Conservation (phyloP, 2,797 vertebrate genomes). For the Tolypeutes matacus region DNA sequence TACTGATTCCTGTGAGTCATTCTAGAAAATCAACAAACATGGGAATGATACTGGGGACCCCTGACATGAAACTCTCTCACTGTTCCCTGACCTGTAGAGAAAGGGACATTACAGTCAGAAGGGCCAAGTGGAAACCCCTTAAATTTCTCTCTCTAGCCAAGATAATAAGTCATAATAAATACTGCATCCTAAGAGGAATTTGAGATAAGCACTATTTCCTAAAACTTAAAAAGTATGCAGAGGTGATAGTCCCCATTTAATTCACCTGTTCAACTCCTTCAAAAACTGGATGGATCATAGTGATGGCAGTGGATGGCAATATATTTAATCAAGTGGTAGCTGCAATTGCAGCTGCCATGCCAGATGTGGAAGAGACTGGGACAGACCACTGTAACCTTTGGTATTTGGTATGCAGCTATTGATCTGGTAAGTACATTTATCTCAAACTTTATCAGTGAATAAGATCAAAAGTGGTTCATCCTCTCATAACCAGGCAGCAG, state of each 20-base stretch:
- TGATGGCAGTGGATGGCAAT: background rate
- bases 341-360: background rate
- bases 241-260: background rate
- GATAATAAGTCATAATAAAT: background rate
- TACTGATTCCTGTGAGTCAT: background rate
- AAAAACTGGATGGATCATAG: slow-evolving; percentile 3
- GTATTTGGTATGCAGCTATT: background rate
- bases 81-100: background rate
- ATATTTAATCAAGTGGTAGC: background rate
- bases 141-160: background rate
- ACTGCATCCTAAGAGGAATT: background rate
- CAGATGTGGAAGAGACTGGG: background rate
- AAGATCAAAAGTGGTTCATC: slow-evolving; percentile 1
- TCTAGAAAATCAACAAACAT: no score
- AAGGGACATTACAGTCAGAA: background rate
- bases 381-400: background rate
- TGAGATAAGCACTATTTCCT: background rate
- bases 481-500: background rate
- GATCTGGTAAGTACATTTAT: background rate
- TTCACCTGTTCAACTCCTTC: background rate
- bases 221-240: background rate
- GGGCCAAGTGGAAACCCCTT: background rate
- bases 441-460: background rate
- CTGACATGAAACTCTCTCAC: no score
- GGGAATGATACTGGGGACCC: no score